Evolutionary conservation across 2,888 invertebrate species (phyloP).

Genomic region (Drosophila yooni): DNA sequence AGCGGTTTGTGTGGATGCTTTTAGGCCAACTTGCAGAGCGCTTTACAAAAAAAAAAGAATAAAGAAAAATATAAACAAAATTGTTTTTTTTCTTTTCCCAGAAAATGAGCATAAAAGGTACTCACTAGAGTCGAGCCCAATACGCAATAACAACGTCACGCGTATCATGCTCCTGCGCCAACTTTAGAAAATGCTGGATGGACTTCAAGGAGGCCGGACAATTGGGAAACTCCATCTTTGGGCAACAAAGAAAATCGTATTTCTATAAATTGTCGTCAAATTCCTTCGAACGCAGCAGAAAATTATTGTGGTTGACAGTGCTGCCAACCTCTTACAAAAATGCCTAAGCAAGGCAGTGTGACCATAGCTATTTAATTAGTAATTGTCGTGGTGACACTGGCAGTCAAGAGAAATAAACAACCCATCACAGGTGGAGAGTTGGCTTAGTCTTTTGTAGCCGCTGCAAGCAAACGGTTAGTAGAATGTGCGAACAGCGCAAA

Average conservation of each 20-base stretch:
- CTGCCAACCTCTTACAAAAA: conserved; percentile 6
- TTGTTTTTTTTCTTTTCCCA: neutral
- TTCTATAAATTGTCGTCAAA: neutral
- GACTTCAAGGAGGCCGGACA: conserved; percentile 92
- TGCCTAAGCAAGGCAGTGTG: conserved; percentile 18
- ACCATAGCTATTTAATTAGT: conserved; percentile 7
- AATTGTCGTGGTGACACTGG: conserved; percentile 29
- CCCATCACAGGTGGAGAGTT: conserved; percentile 36
- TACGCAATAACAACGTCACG: conserved; percentile 96
- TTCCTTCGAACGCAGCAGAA: conserved; percentile 24
- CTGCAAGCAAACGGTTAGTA: conserved; percentile 32
- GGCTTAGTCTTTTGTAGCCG: conserved; percentile 44
- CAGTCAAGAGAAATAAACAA: conserved; percentile 16
- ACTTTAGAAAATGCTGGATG: conserved; percentile 95
- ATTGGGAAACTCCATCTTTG: conserved; percentile 87
- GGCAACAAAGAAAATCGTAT: neutral
- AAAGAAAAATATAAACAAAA: neutral
- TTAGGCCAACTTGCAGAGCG: conserved; percentile 95
- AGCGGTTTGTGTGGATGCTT: conserved; percentile 91
- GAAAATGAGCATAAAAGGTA: conserved; percentile 1
- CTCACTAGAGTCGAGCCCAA: conserved; percentile 93
- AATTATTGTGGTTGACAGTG: conserved; percentile 42
- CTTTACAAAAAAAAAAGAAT: conserved; percentile 20
- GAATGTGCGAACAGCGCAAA: neutral
- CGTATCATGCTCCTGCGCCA: conserved; percentile 95